A percentile compares a stretch with the other conserved stretches of the same genome.
Conservation (phyloP, 1,140 invertebrate species). For the Drosophila virilis region DNA sequence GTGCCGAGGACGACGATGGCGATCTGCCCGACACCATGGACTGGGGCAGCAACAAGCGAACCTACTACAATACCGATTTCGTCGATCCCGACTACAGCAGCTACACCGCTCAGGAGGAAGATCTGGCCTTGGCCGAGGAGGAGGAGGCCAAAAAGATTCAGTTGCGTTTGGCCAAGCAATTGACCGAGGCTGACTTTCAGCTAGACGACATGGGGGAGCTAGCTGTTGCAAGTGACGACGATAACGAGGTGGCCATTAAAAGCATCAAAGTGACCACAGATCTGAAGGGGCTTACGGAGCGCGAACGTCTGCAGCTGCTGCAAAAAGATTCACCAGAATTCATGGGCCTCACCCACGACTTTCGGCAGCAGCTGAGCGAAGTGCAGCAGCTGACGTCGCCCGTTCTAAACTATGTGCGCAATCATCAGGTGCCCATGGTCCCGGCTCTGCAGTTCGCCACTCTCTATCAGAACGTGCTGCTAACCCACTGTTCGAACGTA, state of each 20-base stretch:
- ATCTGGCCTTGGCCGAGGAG: conserved; percentile 92
- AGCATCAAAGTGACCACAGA: conserved; percentile 85
- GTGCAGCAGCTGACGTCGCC: conserved; percentile 88
- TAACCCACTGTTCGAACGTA: conserved; percentile 94
- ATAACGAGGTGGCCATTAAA: conserved; percentile 85
- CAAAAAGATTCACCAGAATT: conserved; percentile 95
- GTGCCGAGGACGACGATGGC: conserved; percentile 88
- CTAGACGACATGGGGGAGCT: conserved; percentile 85
- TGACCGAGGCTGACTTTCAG: conserved; percentile 92
- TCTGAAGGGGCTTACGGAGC: conserved; percentile 89
- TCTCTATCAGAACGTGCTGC: conserved; percentile 89
- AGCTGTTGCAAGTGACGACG: conserved; percentile 50
- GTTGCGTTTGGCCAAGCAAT: conserved; percentile 89
- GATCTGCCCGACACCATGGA: conserved; percentile 91
- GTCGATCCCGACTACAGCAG: conserved; percentile 93
- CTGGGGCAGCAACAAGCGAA: conserved; percentile 92
- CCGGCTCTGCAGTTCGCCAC: conserved; percentile 87
- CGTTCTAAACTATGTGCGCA: conserved; percentile 87
- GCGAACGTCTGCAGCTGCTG: conserved; percentile 90
- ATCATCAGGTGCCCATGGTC: conserved; percentile 84
- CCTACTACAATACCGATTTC: conserved; percentile 94
- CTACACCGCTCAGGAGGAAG: conserved; percentile 89
- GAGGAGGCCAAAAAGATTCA: conserved; percentile 93
- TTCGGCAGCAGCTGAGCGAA: conserved; percentile 89
- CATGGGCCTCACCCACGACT: conserved; percentile 90